Evolutionary conservation across 2,888 invertebrate species (phyloP), one percentile per base, ranked within the genome.

Genomic region (Malthinus seriepunctatus): DNA sequence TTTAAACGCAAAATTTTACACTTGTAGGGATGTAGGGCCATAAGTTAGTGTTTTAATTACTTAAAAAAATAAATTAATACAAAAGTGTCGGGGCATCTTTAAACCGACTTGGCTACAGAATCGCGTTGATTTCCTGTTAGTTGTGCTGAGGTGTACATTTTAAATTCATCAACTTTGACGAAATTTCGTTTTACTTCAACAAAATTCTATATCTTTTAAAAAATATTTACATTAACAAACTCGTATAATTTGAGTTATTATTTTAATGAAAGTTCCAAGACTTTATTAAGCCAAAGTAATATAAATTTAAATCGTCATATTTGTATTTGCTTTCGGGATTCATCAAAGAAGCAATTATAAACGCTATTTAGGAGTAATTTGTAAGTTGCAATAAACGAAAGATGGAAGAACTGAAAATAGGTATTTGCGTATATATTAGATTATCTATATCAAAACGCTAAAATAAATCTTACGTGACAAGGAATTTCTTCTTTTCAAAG

Each of bases 341-440:
- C 60, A 56, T 60, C 60, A 60, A 60, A 60, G 56, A 60, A 50
- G 60, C 49, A 56, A 60, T 60, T 60, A 60, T 52, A 60, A 56
- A 56, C 48, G 60, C 49, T 60, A 56, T 56, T 56, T 56, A 42
- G 49, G 56, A 60, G 49, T 50, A 60, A 60, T 60, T 60, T 56
- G 42, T 56, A 51, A 48, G 32, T 34, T 33, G 49, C 51, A 56
- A 51, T 51, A 60, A 55, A 47, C 23, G 51, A 46, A 53, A 53
- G 32, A 50, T 46, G 14, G 52, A 38, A 51, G 54, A 55, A 46
- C 12, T 14, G 39, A 42, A n/a, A 42, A 42, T 42, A 23, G 15
- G 23, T 42, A 42, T 42, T 42, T 42, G 39, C 39, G 14, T 42
- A 42, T 42, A 14, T 46, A 46, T 32, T 46, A 46, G 46, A 46